Evolutionary conservation across 2,113 vertebrate species (phyloP), one percentile per base, ranked within the genome.

Genomic region (Bubo blakistoni): DNA sequence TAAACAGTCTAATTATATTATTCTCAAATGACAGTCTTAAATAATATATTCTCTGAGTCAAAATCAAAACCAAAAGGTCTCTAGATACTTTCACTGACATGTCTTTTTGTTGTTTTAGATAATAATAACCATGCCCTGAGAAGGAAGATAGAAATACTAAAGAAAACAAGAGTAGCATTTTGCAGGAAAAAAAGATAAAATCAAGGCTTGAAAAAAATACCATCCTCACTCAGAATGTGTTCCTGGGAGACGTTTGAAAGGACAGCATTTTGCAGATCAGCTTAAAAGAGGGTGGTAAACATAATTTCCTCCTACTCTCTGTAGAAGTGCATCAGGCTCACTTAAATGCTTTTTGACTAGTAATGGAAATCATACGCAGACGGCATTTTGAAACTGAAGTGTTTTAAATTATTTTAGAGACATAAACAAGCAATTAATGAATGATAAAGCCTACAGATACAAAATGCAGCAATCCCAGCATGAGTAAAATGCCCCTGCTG

Each of bases 251-350:
- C 13, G 16, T 82, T 90, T 92, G 47, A 92, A 97, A 95, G 92
- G 78, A 66, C 62, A 83, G 32, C 46, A 90, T 89, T 92, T 91
- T 95, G 46, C 62, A 89, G 65, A 85, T 94, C 36, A 83, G 8
- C 47, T 77, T 83, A 83, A 80, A 87, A 91, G 62, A 88, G 46
- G 17, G 71, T 91, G 89, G 59, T 92, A 95, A 95, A 96, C 74
- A 79, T 87, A 1, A 87, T 96, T 92, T 92, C 91, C 91, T 91
- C 91, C 96, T 88, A 88, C 95, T 92, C 77, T 67, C 84, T 85
- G 22, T 76, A 80, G 67, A 95, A 94, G 46, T 80, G 65, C 81
- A 94, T 88, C 62, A 95, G 71, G 44, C 32, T 59, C 11, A 87
- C 49, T 65, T 88, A 91, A 77, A 65, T 72, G 42, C 32, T 82